A percentile compares a stretch with the other conserved stretches of the same genome.
phyloP scores from a whole-genome alignment of 2,113 vertebrate species.

The Piprites chloris region DNA sequence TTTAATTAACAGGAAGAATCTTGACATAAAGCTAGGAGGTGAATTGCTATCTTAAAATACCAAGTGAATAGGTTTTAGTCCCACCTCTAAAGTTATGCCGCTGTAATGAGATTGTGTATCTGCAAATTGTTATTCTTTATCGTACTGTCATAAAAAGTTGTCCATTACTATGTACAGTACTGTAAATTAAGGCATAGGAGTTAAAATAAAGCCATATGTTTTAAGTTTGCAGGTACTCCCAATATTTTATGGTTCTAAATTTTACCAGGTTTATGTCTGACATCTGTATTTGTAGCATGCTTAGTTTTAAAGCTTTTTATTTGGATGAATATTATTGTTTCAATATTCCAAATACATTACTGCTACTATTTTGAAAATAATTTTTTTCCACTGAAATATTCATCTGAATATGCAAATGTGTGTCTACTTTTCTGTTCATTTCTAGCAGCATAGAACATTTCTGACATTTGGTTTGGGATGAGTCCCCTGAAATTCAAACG shows the following conservation, averaged over 20 bases:
- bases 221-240: background rate
- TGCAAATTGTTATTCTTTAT: background rate
- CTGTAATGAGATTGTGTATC: background rate
- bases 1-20: slow-evolving; percentile 73
- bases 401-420: background rate
- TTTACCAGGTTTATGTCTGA: background rate
- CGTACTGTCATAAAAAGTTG: background rate
- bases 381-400: background rate
- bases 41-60: slow-evolving; percentile 46
- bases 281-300: background rate
- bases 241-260: background rate
- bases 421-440: background rate
- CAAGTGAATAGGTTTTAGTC: slow-evolving; percentile 30
- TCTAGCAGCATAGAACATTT: background rate
- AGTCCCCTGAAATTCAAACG: slow-evolving; percentile 19
- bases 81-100: slow-evolving; percentile 3
- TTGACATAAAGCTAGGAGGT: slow-evolving; percentile 65
- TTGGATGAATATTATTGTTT: background rate
- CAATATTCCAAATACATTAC: background rate
- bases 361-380: background rate
- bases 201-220: background rate
- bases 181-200: background rate
- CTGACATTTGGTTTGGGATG: background rate
- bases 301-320: background rate
- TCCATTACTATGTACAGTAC: background rate